Base-by-base conservation (phyloP, 64 coral and sea anemone genomes). In the Platygyra sinensis region DNA sequence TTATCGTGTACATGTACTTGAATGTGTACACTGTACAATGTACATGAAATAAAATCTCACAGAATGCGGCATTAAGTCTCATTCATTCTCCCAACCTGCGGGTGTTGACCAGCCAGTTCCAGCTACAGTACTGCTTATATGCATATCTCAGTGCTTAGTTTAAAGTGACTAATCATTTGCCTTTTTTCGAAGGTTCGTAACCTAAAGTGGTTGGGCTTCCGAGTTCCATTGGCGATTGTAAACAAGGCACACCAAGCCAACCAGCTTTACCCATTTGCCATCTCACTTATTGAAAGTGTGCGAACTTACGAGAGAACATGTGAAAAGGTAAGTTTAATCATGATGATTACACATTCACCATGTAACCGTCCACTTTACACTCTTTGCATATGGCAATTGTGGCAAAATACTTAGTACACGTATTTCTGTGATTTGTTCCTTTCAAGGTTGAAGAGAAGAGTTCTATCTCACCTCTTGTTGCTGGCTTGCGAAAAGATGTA, bases 161-260 rank as follows among this genome's bases (percentile, higher is more conserved):
- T 46, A 46, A 46, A 46, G 42, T 46, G 7, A 46, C 42, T 57
- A 12, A 52, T 55, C 22, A 10, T 27, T 69, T 67, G 3, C 18
- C 8, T 46, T 42, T 42, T 46, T 51, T 60, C 72, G 39, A 12
- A 97, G 95, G 95, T 97, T 64, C 82, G 96, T 76, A 98, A 98
- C 59, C 75, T 98, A 36, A 98, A 98, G 59, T 98, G 96, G 96
- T 83, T 98, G 22, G 94, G 94, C 46, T 98, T 98, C 77, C 90
- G 96, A 62, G 96, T 98, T 75, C 96, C 96, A 75, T 38, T 98
- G 29, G 96, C 96, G 16, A 98, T 98, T 84, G 96, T 98, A 14
- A 98, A 98, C 96, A 98, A 98, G 59, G 96, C 96, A 14, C 96
- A 98, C 84, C 96, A 98, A 93, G 96, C 96, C 4, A 98, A 95